Evolutionary conservation across 2,113 vertebrate genomes (phyloP), one percentile per base, ranked within the genome.

Genomic region (Malurus alboscapulatus): DNA sequence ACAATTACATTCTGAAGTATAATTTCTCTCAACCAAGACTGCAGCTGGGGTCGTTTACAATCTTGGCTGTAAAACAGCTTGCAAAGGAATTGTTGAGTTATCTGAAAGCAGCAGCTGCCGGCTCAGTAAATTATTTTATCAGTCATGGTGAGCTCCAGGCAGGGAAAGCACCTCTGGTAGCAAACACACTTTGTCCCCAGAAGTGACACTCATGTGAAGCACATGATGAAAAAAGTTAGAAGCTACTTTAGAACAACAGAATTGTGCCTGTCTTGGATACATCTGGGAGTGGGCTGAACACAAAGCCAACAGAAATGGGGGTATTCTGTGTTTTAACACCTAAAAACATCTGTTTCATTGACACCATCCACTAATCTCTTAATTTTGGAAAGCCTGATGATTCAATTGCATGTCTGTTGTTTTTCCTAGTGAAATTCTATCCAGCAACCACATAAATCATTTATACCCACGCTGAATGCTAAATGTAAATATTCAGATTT

Each of bases 51-150:
- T 94, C 38, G 12, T 81, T 92, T 58, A 53, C 34, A 2, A 77
- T 88, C 66, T 53, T 61, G 76, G 73, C 69, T 82, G 54, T 38
- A 38, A 65, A 90, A 74, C 2, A 66, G 82, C 95, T 73, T 82
- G 80, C 88, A 74, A 72, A 91, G 67, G 92, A 94, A 84, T 71
- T 53, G 88, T 26, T 50, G 74, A 80, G 78, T 95, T 97, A 92
- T 82, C 86, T 88, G 93, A 83, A 88, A 55, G 87, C 42, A 57
- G 95, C 96, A 97, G 95, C 96, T 91, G 95, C 92, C 90, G 85
- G 91, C 80, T 85, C 78, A 12, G 53, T 73, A 59, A 95, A 95
- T 97, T 92, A 75, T 95, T 97, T 93, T 87, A 95, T 96, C 97
- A 95, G 88, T 97, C 95, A 86, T 16, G 12, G 62, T 54, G 66